Evolutionary conservation across 2,113 vertebrate species (phyloP).

Genomic region (Carassius auratus): DNA sequence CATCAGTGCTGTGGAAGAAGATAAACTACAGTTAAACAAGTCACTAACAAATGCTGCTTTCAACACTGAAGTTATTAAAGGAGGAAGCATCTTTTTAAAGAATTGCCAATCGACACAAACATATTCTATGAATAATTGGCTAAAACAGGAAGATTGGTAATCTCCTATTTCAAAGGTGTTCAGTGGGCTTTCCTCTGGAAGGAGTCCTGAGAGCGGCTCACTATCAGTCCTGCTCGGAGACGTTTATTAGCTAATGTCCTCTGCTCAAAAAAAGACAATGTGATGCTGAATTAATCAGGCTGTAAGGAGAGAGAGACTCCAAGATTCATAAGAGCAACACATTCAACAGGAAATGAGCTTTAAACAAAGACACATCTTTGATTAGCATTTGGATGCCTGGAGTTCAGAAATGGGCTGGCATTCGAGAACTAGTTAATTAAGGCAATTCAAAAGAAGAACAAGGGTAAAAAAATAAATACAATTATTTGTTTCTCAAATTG

Average conservation of each 20-base stretch:
- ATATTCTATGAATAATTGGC: not conserved
- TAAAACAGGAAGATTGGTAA: not conserved
- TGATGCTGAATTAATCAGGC: not conserved
- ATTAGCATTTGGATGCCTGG: not conserved
- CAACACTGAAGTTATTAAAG: not conserved
- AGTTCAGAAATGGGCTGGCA: not conserved
- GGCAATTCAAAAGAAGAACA: too few relatives aligned
- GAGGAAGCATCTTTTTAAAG: not conserved
- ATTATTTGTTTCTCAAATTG: too few relatives aligned
- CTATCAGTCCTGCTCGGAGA: constrained; percentile 40
- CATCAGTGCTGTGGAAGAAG: not conserved
- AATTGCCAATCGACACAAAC: not conserved
- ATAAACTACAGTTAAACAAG: not conserved
- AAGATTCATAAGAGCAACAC: constrained; percentile 21
- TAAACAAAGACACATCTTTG: not conserved
- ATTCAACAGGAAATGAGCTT: not conserved
- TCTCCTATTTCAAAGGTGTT: not conserved
- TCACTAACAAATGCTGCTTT: not conserved
- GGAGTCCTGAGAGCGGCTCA: constrained; percentile 1
- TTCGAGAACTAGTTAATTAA: too few relatives aligned
- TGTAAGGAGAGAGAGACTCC: not conserved
- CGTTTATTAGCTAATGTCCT: constrained; percentile 20
- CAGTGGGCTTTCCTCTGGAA: not conserved
- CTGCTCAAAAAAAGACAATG: not conserved
- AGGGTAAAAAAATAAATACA: too few relatives aligned